Evolutionary conservation across 2,888 invertebrate species (phyloP), one percentile per base, ranked within the genome.

Genomic region (Phyllotreta striolata): DNA sequence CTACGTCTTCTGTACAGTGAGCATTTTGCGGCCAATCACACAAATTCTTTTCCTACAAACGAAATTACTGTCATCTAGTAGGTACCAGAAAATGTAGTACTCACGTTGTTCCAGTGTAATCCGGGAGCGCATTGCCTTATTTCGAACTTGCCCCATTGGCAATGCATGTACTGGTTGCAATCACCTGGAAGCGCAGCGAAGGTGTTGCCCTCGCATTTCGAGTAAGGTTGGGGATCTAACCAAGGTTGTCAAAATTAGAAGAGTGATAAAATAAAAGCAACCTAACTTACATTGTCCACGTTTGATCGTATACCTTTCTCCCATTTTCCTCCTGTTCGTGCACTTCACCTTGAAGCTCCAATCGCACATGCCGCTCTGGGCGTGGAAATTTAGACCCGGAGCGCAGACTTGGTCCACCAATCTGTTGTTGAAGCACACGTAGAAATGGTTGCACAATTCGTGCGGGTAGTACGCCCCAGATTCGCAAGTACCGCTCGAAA

Each of bases 71-170:
- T 41, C 24, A 24, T 24, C 24, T 4, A 24, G 24, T 24, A 13
- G 14, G 7, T 44, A 55, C 5, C 6, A 1, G n/a, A 43, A 40
- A 44, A 43, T 24, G 38, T 41, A 40, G 10, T 47, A 66, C 78
- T 81, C 82, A 89, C 89, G 76, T 85, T 84, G 78, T 90, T 91
- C 88, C 91, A 92, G 71, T 91, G 89, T 38, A 92, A 81, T 9
- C 91, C 91, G 6, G 87, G 84, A 43, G 88, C 86, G 78, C 94
- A 95, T 9, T 87, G 82, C 72, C 88, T 89, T 12, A 87, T 85
- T 77, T 91, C 88, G 63, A 88, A 89, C 73, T 89, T 88, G 38
- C 92, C 92, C 86, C 92, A 93, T 12, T 92, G 82, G 72, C 95
- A 95, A 67, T 90, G 88, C 66, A 89, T 84, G 76, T 92, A 94